Percentiles rank a stretch among this genome's conserved stretches.
Evolutionary conservation across 2,113 vertebrate genomes (phyloP).

Genomic region (Actenoides hombroni): DNA sequence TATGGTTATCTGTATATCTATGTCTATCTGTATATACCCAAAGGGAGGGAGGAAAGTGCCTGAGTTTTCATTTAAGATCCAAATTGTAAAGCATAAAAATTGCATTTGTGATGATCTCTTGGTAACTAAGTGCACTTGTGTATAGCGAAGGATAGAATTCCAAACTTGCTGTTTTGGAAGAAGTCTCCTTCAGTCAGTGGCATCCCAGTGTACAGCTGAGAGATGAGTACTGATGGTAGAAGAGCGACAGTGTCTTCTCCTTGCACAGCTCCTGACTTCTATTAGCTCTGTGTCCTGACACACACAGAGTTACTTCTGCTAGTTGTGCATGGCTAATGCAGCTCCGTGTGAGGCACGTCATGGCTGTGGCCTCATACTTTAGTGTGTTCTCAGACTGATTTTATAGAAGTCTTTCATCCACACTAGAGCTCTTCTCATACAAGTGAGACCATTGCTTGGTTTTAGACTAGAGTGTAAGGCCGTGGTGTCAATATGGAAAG

Average conservation of each 20-base stretch:
- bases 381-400: background rate
- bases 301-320: background rate
- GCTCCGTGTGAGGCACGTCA: background rate
- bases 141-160: background rate
- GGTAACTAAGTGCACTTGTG: background rate
- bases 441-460: background rate
- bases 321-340: rapidly evolving
- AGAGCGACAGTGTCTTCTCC: background rate
- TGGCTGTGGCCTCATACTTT: background rate
- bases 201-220: background rate
- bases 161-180: background rate
- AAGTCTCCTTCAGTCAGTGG: background rate
- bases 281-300: background rate
- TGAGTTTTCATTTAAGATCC: background rate
- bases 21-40: too few relatives aligned
- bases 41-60: background rate
- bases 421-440: background rate
- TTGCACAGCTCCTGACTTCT: background rate
- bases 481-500: background rate
- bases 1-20: too few relatives aligned
- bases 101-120: background rate
- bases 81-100: background rate
- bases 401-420: background rate
- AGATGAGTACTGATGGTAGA: background rate
- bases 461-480: background rate